Percentiles rank a stretch among this genome's conserved stretches.
Conservation (phyloP, 2,888 invertebrate species). For the Agrotis puta region DNA sequence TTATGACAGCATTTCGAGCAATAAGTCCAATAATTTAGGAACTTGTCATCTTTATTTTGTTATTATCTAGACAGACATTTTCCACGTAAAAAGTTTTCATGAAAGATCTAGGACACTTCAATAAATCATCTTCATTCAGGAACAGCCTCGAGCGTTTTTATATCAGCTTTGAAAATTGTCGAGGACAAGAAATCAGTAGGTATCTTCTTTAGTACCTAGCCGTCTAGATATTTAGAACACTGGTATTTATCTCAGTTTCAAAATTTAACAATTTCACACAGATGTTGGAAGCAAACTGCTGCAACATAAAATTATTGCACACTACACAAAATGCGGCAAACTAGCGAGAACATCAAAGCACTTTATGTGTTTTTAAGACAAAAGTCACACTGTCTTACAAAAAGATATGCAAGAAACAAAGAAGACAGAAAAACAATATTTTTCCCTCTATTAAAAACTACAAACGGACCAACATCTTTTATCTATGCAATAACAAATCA, state of each 20-base stretch:
- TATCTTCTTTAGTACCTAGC: constrained; percentile 9
- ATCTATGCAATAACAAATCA: constrained; percentile 74
- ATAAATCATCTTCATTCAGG: constrained; percentile 24
- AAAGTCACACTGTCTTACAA: constrained; percentile 39
- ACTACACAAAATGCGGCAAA: constrained; percentile 12
- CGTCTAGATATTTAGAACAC: constrained; percentile 8
- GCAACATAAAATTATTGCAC: constrained; percentile 8
- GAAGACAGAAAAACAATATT: constrained; percentile 57
- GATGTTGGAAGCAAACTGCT: neutral
- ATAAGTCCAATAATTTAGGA: neutral
- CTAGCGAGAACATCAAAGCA: constrained; percentile 24
- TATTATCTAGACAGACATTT: constrained; percentile 11
- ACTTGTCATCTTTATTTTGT: neutral
- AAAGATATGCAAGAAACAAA: constrained; percentile 56
- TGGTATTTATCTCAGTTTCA: constrained; percentile 19
- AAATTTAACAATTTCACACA: constrained; percentile 24
- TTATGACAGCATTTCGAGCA: neutral
- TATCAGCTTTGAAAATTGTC: neutral
- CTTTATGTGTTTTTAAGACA: constrained; percentile 30
- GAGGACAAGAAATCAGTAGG: neutral
- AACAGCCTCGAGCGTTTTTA: constrained; percentile 11
- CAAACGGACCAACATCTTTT: constrained; percentile 67
- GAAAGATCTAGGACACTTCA: constrained; percentile 22
- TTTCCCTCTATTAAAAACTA: constrained; percentile 66
- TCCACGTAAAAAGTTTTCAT: constrained; percentile 6